Conservation (phyloP, 2,888 invertebrate genomes). For the Ethmia dodecea region DNA sequence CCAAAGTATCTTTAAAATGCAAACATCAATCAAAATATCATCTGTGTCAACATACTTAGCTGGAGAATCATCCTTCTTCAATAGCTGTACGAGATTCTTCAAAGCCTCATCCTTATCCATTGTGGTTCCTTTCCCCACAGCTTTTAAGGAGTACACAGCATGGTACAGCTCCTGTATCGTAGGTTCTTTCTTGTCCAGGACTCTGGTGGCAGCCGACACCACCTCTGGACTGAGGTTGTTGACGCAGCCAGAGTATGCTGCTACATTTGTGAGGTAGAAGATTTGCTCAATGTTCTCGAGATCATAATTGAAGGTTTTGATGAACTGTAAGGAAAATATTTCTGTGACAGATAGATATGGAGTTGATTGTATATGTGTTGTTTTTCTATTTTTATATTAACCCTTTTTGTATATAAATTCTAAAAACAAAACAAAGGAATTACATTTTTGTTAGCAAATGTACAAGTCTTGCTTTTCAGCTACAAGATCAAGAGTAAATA, state of each 20-base stretch:
- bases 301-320: constrained; percentile 54
- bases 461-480: too few relatives aligned
- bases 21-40: too few relatives aligned
- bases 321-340: constrained; percentile 39
- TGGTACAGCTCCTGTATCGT: constrained; percentile 85
- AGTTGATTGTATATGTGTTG: too few relatives aligned
- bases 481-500: too few relatives aligned
- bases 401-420: too few relatives aligned
- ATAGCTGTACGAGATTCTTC: constrained; percentile 83
- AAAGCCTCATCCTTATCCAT: constrained; percentile 82
- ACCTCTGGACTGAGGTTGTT: constrained; percentile 69
- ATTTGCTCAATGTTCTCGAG: constrained; percentile 70
- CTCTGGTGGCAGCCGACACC: constrained; percentile 66
- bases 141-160: constrained; percentile 83
- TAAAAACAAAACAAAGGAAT: too few relatives aligned
- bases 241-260: constrained; percentile 75
- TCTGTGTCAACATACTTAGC: constrained; percentile 83
- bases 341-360: too few relatives aligned
- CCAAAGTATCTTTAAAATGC: too few relatives aligned
- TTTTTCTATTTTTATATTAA: too few relatives aligned
- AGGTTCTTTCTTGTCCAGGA: constrained; percentile 81
- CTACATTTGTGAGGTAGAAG: constrained; percentile 82
- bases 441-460: too few relatives aligned
- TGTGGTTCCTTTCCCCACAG: constrained; percentile 80
- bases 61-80: constrained; percentile 91